Evolutionary conservation across 1,140 invertebrate species (phyloP).

Genomic region (Heliconius eleuchia): DNA sequence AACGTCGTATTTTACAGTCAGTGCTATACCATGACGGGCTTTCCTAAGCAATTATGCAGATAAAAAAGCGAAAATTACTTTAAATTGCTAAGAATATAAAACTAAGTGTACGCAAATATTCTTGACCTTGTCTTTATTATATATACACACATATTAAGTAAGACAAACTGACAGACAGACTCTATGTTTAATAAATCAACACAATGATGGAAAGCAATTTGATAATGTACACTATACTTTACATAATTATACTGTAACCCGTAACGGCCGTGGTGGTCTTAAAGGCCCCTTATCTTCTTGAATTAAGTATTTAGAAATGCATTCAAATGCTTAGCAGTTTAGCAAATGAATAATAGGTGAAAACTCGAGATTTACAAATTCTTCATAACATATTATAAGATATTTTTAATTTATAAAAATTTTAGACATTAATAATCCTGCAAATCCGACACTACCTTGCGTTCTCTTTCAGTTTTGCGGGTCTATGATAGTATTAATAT

Average conservation of each 20-base stretch:
- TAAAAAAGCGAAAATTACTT: background rate
- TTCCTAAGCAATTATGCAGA: background rate
- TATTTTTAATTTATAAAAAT: no score
- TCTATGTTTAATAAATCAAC: conserved; percentile 12
- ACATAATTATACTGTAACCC: background rate
- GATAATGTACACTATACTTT: conserved; percentile 5
- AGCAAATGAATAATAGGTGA: no score
- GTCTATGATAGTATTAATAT: no score
- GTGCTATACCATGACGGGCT: background rate
- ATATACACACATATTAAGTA: background rate
- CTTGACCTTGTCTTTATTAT: conserved; percentile 5
- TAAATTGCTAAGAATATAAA: conserved; percentile 7
- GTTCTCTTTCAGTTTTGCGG: no score
- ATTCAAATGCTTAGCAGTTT: no score
- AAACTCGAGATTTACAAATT: no score
- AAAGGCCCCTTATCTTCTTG: background rate
- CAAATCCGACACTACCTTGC: no score
- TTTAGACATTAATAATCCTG: no score
- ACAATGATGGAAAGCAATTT: conserved; percentile 1
- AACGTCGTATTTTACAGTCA: background rate
- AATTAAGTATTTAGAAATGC: no score
- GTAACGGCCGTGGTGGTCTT: background rate
- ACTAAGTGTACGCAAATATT: background rate
- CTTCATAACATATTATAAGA: no score
- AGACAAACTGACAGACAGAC: conserved; percentile 13